Evolutionary conservation across 2,888 invertebrate genomes (phyloP).

Genomic region (Acronicta leporina): DNA sequence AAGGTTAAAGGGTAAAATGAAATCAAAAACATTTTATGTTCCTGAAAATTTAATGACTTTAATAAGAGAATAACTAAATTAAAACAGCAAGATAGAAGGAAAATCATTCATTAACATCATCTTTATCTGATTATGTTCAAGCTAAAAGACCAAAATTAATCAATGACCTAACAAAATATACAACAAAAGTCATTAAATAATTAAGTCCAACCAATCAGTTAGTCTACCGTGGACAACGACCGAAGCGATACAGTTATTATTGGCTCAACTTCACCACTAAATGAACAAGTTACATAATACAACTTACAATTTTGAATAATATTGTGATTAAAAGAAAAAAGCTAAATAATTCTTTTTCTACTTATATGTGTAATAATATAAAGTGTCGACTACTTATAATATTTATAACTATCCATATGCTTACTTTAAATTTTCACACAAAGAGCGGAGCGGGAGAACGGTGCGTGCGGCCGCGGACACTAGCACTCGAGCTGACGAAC

Average conservation of each 20-base stretch:
- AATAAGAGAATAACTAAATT: slow-evolving; percentile 89
- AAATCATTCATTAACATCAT: slow-evolving; percentile 87
- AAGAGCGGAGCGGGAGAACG: slow-evolving; percentile 72
- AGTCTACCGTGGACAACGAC: slow-evolving; percentile 79
- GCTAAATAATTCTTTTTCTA: slow-evolving; percentile 89
- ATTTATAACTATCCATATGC: slow-evolving; percentile 86
- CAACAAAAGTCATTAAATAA: slow-evolving; percentile 90
- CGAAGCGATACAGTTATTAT: slow-evolving; percentile 77
- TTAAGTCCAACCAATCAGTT: slow-evolving; percentile 85
- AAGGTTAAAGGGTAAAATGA: slow-evolving; percentile 16
- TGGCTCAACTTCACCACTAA: slow-evolving; percentile 81
- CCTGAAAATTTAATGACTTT: slow-evolving; percentile 90
- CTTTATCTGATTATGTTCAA: slow-evolving; percentile 84
- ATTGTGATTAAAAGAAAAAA: slow-evolving; percentile 88
- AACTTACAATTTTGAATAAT: slow-evolving; percentile 89
- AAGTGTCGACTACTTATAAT: slow-evolving; percentile 89
- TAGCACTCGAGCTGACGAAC: not conserved
- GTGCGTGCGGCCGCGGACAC: slow-evolving; percentile 27
- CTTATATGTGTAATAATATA: slow-evolving; percentile 89
- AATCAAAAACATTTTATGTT: slow-evolving; percentile 76
- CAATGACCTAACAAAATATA: slow-evolving; percentile 90
- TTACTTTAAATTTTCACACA: slow-evolving; percentile 88
- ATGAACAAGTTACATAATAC: slow-evolving; percentile 86
- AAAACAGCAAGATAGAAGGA: slow-evolving; percentile 89
- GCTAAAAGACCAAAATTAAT: slow-evolving; percentile 88